These are phyloP conservation scores for Tenrec ecaudatus DNA, from an alignment of 2,113 vertebrate species.

Conservation along the genomic window DNA sequence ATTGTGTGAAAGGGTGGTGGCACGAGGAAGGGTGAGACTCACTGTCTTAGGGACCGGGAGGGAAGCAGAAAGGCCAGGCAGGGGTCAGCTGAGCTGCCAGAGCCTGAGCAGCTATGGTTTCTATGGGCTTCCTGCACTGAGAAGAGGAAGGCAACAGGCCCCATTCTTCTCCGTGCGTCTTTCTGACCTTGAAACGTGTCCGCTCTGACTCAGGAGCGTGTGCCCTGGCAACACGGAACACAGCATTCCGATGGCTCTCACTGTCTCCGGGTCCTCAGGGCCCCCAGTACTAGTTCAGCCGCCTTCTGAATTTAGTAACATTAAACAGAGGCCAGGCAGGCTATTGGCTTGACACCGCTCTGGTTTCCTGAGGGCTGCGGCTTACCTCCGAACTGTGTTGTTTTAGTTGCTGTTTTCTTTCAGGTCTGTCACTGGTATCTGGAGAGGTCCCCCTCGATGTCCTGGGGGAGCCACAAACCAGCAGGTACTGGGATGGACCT, in stretches of 20 bases:
- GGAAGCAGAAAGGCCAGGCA: too few relatives aligned
- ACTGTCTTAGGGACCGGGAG: too few relatives aligned
- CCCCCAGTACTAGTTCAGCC: neutral
- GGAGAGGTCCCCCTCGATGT: neutral
- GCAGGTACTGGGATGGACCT: neutral
- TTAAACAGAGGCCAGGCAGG: neutral
- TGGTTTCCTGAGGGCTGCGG: conserved; percentile 48
- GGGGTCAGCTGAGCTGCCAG: neutral
- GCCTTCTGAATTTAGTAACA: conserved; percentile 15
- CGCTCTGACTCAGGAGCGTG: neutral
- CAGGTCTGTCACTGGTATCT: too few relatives aligned
- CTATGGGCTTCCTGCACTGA: neutral
- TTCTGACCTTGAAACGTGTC: conserved; percentile 15
- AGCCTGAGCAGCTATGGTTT: neutral
- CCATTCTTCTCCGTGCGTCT: neutral
- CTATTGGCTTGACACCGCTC: neutral
- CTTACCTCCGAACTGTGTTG: conserved; percentile 23
- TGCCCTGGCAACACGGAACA: neutral
- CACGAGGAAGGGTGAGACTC: too few relatives aligned
- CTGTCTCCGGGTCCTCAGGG: neutral
- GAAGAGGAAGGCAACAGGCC: neutral
- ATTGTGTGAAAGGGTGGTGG: too few relatives aligned
- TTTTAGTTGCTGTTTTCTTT: neutral
- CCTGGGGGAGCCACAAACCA: neutral
- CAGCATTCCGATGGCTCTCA: neutral